Base-by-base conservation (phyloP, 2,888 invertebrate genomes). In the Melinaea marsaeus region DNA sequence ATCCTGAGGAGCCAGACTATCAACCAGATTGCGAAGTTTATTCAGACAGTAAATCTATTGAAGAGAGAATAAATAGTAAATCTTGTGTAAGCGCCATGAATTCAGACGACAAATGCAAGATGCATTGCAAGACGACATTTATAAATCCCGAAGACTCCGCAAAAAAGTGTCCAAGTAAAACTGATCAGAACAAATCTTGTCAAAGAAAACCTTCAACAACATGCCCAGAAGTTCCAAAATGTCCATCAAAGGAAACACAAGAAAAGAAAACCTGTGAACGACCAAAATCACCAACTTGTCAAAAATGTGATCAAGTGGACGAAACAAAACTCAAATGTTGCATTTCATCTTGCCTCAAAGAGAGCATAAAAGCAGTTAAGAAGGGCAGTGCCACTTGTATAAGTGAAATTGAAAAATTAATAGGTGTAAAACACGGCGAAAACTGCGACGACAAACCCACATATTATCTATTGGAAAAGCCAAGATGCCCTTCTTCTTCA, bases 381-480 rank as follows among this genome's bases (percentile, higher is more conserved):
- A 67, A 65, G 55, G 56, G 60, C 13, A 65, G 65, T 35, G 59
- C 61, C 13, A 37, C 64, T 48, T 70, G 69, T 55, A n/a, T 57
- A 22, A 66, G 58, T n/a, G 69, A 62, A 60, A 63, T 65, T 37
- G 70, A 71, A 54, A 61, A 61, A 37, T 65, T 61, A 2, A 72
- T 72, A 35, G 73, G 72, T n/a, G 57, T 72, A 0, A 67, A 61
- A 61, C 64, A 64, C 60, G 64, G 70, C 9, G 64, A 66, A 37
- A 67, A 67, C 51, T 66, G 67, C 9, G 61, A 67, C 11, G 71
- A 72, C 48, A 73, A 71, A 60, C 67, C 71, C 4, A 65, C 65
- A n/a, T 71, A 64, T 46, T 72, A 70, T 59, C 61, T 67, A 5
- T 58, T 71, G 37, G 67, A 71, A 45, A 74, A 69, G 63, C 63